phyloP scores from a whole-genome alignment of 2,113 vertebrate species.

The Triplophysa siluroides region DNA sequence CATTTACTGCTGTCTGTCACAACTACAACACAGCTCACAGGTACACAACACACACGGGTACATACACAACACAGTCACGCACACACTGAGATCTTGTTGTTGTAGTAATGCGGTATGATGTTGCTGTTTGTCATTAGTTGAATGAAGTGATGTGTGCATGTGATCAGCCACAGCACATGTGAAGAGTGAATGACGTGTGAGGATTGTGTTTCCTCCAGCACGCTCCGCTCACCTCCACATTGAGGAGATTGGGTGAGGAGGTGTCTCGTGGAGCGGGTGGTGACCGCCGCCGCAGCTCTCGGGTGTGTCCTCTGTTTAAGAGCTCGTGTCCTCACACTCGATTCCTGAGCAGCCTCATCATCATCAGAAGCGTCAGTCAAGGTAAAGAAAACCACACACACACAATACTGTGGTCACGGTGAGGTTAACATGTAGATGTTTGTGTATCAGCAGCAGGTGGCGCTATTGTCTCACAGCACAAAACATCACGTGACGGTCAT shows the following conservation, averaged over 20 bases:
- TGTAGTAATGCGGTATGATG: too few relatives aligned
- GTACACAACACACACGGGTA: constrained; percentile 62
- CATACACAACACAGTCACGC: too few relatives aligned
- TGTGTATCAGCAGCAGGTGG: neutral
- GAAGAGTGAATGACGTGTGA: too few relatives aligned
- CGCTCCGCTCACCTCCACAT: constrained; percentile 75
- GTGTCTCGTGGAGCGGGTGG: constrained; percentile 71
- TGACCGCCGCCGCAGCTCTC: constrained; percentile 64
- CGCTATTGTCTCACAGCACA: neutral
- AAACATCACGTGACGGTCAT: too few relatives aligned
- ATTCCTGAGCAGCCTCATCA: constrained; percentile 82
- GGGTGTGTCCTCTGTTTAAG: constrained; percentile 74
- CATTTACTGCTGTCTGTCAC: constrained; percentile 81
- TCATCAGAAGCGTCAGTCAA: constrained; percentile 85
- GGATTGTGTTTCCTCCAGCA: constrained; percentile 65
- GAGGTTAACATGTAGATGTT: too few relatives aligned
- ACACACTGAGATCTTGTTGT: too few relatives aligned
- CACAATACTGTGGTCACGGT: too few relatives aligned
- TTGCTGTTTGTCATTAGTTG: too few relatives aligned
- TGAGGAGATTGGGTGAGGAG: constrained; percentile 83
- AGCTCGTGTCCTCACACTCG: constrained; percentile 78
- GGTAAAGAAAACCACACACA: constrained; percentile 65
- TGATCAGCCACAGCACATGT: too few relatives aligned
- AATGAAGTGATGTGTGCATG: too few relatives aligned
- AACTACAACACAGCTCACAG: constrained; percentile 76